Evolutionary conservation across 1,140 invertebrate species (phyloP).

Genomic region (Halesus radiatus): DNA sequence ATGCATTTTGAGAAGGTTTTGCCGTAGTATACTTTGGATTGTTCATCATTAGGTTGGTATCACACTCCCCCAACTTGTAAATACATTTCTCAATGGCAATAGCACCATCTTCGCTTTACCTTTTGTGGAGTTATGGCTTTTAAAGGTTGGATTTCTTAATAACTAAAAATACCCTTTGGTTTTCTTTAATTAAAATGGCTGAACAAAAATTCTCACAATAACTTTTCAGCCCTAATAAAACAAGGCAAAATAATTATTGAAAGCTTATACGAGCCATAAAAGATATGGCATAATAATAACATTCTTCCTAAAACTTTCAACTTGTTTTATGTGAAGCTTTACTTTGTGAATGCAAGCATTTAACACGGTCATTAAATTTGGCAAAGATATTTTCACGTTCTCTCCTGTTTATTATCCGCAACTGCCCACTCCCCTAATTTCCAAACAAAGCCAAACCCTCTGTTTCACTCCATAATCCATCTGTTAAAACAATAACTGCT

Average conservation of each 20-base stretch:
- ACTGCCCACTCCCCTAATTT: too few relatives aligned
- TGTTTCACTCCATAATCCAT: too few relatives aligned
- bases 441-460: too few relatives aligned
- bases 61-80: constrained; percentile 43
- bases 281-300: background rate
- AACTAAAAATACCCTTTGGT: background rate
- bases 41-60: constrained; percentile 58
- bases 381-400: too few relatives aligned
- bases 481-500: too few relatives aligned
- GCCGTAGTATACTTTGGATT: constrained; percentile 73
- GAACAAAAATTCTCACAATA: background rate
- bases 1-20: constrained; percentile 73
- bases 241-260: background rate
- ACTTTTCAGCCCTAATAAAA: too few relatives aligned
- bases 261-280: background rate
- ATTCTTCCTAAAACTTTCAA: background rate
- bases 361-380: too few relatives aligned
- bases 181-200: background rate
- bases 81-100: constrained; percentile 28
- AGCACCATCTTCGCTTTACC: constrained; percentile 46
- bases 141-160: constrained; percentile 15
- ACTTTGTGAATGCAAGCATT: too few relatives aligned
- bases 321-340: too few relatives aligned
- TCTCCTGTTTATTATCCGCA: too few relatives aligned
- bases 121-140: constrained; percentile 17